A percentile compares a stretch with the other conserved stretches of the same genome.
phyloP scores from a whole-genome alignment of 2,113 vertebrate genomes.

The Corydoras maculifer region DNA sequence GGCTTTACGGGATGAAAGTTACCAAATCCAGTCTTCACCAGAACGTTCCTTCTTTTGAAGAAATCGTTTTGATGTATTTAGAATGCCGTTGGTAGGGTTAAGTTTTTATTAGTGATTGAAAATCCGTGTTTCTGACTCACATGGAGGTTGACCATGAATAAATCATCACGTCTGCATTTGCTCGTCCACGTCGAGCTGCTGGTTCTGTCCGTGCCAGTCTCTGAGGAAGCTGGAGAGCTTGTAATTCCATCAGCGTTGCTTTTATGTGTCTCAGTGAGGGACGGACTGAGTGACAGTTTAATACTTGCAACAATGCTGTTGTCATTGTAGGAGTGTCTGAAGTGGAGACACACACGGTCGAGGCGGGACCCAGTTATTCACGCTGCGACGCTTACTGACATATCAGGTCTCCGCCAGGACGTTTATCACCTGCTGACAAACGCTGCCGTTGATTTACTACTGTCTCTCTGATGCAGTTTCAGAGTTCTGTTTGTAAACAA shows the following conservation, averaged over 20 bases:
- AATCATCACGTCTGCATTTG: slow-evolving; percentile 31
- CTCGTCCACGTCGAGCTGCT: slow-evolving; percentile 28
- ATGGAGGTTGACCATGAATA: slow-evolving; percentile 36
- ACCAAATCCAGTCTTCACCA: no score
- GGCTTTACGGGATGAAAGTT: neutral
- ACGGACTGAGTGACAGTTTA: slow-evolving; percentile 42
- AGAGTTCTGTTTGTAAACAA: no score
- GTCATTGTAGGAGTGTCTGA: slow-evolving; percentile 28
- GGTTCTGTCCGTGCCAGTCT: slow-evolving; percentile 33
- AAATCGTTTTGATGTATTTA: no score
- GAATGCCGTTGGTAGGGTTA: no score
- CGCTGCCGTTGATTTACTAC: slow-evolving; percentile 29
- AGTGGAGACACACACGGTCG: slow-evolving; percentile 21
- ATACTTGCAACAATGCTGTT: slow-evolving; percentile 36
- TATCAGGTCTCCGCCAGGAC: slow-evolving; percentile 32
- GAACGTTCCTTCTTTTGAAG: no score
- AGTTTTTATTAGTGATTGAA: no score
- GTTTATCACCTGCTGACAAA: slow-evolving; percentile 34
- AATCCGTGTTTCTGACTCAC: slow-evolving; percentile 16
- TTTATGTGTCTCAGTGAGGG: slow-evolving; percentile 28
- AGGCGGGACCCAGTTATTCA: slow-evolving; percentile 22
- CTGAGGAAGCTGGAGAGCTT: slow-evolving; percentile 28
- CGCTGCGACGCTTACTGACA: slow-evolving; percentile 26
- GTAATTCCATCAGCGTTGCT: slow-evolving; percentile 38
- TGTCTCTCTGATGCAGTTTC: slow-evolving; percentile 7